A percentile compares a stretch with the other conserved stretches of the same genome.
Conservation (phyloP, 2,888 invertebrate species). For the Pachliopta kotzebuea region DNA sequence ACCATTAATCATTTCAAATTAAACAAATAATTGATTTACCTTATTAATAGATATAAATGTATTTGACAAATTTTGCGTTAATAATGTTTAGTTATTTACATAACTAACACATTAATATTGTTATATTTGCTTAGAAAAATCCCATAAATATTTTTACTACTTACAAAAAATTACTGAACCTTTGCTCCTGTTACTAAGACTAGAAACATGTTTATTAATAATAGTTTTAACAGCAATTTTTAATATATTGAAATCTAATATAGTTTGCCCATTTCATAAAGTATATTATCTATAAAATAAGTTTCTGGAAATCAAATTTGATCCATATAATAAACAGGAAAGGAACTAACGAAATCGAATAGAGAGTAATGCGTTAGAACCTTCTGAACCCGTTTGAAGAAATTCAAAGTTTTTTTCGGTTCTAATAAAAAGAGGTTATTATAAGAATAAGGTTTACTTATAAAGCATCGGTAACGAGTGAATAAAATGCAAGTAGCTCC, state of each 20-base stretch:
- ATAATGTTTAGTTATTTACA: constrained; percentile 23
- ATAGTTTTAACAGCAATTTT: background rate
- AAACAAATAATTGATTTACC: constrained; percentile 20
- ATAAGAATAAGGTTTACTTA: constrained; percentile 4
- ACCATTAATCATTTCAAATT: constrained; percentile 18
- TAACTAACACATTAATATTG: constrained; percentile 24
- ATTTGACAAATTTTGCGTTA: constrained; percentile 19
- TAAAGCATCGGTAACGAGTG: constrained; percentile 12
- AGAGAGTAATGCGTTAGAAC: no score
- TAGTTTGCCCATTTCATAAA: no score
- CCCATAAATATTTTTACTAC: background rate
- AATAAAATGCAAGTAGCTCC: constrained; percentile 21
- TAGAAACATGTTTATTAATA: no score
- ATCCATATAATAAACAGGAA: no score
- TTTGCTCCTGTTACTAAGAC: no score
- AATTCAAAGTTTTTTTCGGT: background rate
- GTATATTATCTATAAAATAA: no score
- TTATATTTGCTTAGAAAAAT: constrained; percentile 11
- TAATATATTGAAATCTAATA: no score
- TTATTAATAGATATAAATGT: constrained; percentile 27
- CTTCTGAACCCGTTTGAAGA: no score
- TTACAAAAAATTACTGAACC: no score
- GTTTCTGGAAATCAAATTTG: no score
- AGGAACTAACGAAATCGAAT: no score
- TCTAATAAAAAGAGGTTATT: background rate